Base-by-base conservation (phyloP, 1,140 invertebrate genomes). In the Penaeus chinensis region DNA sequence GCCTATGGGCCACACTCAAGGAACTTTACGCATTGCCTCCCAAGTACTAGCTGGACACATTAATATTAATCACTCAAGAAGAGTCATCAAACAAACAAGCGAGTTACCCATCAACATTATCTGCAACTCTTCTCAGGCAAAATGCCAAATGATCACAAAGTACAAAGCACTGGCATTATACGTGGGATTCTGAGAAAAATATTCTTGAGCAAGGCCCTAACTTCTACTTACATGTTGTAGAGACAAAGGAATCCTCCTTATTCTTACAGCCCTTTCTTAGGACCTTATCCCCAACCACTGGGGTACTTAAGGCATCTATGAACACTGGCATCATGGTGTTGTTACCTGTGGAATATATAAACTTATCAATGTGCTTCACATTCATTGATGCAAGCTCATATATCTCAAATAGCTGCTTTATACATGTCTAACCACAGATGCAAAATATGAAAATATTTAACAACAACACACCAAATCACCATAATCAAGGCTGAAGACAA, bases 271-370 rank as follows among this genome's bases (percentile, higher is more conserved):
- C 65, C 66, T 88, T 88, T 54, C 82, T 63, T 54, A 74, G 66
- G 3, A 22, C 78, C 22, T 66, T 7, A 69, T 82, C 80, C 66
- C 22, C 27, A 37, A 8, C 61, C 61, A 63, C 22, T 3, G 76
- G 37, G 65, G 84, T 24, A 66, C 27, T 66, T 27, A 54, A 79
- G 11, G 84, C 42, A 60, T 88, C 87, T 5, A 47, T n/a, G 79
- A 91, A 91, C 54, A 91, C 65, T 61, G 91, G 90, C 80, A 91
- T 77, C 74, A 91, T 60, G 42, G 85, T 76, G 78, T 91, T 91
- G 71, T 91, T 91, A 77, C 90, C 90, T 91, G 69, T 4, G 82
- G 90, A 76, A 81, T 8, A 54, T 71, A 86, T 19, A 63, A 7
- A 10, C 47, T 47, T 47, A 13, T 13, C 11, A 47, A 19, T 37